Conservation (phyloP, 2,888 invertebrate species). For the Strigamia transsilvanica region DNA sequence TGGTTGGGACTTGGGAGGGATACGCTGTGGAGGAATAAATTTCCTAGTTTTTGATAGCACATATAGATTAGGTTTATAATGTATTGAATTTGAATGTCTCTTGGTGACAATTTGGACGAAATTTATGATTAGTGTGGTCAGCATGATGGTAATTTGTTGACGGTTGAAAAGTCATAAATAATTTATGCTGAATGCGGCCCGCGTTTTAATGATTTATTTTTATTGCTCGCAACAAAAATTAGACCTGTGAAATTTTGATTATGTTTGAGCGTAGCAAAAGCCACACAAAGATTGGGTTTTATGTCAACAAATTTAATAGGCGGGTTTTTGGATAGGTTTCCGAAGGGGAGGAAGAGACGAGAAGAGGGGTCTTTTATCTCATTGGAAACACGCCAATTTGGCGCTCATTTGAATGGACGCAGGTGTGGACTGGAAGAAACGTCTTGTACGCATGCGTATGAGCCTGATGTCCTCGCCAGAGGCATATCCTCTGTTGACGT, state of each 20-base stretch:
- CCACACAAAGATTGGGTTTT: constrained; percentile 17
- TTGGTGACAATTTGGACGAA: constrained; percentile 2
- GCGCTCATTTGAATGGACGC: constrained; percentile 48
- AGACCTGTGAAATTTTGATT: not conserved
- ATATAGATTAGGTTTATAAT: not conserved
- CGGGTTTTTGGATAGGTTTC: not conserved
- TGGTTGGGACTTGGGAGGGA: not conserved
- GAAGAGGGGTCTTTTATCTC: constrained; percentile 7
- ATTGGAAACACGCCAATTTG: constrained; percentile 43
- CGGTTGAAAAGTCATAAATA: constrained; percentile 21
- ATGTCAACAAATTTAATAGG: constrained; percentile 20
- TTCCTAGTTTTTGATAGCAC: not conserved
- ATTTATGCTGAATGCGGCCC: constrained; percentile 4
- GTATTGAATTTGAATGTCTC: constrained; percentile 7
- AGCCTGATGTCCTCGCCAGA: constrained; percentile 12
- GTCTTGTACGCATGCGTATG: constrained; percentile 26
- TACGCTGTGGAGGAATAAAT: not conserved
- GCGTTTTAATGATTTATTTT: not conserved
- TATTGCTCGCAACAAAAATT: not conserved
- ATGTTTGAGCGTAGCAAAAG: not conserved
- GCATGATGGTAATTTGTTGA: constrained; percentile 16
- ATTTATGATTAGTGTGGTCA: constrained; percentile 12
- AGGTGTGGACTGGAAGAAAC: constrained; percentile 46
- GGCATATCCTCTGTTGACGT: constrained; percentile 34
- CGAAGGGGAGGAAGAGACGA: not conserved